phyloP scores from a whole-genome alignment of 2,113 vertebrate species.

The Cynoglossus semilaevis region DNA sequence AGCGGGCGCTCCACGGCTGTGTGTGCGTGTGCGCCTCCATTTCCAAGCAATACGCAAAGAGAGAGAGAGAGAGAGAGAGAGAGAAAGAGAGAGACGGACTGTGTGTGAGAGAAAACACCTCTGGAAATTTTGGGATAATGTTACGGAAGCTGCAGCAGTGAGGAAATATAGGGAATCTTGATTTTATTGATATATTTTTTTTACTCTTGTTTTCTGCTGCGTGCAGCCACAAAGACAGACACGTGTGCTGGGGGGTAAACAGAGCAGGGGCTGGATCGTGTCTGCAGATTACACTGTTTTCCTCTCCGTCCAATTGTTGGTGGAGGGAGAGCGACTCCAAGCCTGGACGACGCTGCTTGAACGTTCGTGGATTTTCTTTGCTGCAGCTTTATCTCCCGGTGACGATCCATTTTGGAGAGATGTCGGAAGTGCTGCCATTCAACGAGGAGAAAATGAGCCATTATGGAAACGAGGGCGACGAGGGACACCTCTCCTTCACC shows the following conservation, averaged over 20 bases:
- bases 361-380: neutral
- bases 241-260: constrained; percentile 71
- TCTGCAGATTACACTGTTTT: constrained; percentile 40
- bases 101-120: constrained; percentile 6
- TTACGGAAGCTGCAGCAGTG: constrained; percentile 43
- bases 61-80: neutral
- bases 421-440: constrained; percentile 96
- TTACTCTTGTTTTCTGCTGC: constrained; percentile 30
- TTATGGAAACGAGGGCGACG: constrained; percentile 88
- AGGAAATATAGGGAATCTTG: constrained; percentile 55
- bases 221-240: constrained; percentile 58
- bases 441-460: constrained; percentile 94
- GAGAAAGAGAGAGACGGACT: constrained; percentile 2
- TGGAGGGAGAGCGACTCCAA: neutral
- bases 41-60: constrained; percentile 51
- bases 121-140: constrained; percentile 47
- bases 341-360: constrained; percentile 35
- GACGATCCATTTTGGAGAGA: constrained; percentile 68
- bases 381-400: constrained; percentile 44
- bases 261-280: constrained; percentile 55
- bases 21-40: constrained; percentile 43
- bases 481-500: constrained; percentile 94
- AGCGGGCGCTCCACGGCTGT: constrained; percentile 50
- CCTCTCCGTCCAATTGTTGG: constrained; percentile 13
- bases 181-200: neutral